Percentiles rank a stretch among this genome's conserved stretches.
Conservation (phyloP, 2,888 invertebrate genomes). For the Pristionchus mayeri region DNA sequence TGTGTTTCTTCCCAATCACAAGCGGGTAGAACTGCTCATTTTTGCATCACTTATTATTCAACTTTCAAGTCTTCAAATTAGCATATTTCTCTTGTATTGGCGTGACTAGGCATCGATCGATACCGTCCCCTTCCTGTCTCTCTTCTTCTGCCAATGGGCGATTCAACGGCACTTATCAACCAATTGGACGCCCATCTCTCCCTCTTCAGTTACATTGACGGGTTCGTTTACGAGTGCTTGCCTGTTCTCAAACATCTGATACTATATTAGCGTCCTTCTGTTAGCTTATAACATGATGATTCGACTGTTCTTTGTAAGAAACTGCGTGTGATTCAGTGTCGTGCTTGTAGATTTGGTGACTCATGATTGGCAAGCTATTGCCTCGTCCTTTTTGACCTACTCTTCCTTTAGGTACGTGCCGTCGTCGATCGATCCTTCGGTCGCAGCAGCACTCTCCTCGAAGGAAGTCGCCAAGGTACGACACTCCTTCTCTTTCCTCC, state of each 20-base stretch:
- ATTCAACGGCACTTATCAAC: not conserved
- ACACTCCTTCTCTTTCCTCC: not conserved
- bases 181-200: conserved; percentile 42
- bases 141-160: conserved; percentile 1
- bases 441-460: not conserved
- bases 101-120: conserved; percentile 1
- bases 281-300: no score
- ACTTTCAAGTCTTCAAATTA: not conserved
- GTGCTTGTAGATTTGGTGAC: conserved; percentile 1
- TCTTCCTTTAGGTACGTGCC: conserved; percentile 39
- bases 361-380: not conserved
- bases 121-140: conserved; percentile 6
- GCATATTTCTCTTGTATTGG: not conserved
- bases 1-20: not conserved
- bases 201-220: conserved; percentile 48
- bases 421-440: conserved; percentile 39
- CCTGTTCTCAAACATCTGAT: not conserved
- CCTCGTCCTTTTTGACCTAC: not conserved
- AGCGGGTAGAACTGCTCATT: not conserved
- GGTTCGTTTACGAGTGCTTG: conserved; percentile 20
- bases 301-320: no score
- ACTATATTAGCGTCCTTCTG: not conserved
- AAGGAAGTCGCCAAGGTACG: conserved; percentile 25
- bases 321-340: not conserved
- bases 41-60: not conserved